Base-by-base conservation (phyloP, 2,888 invertebrate genomes). In the Ophioninae sp. region DNA sequence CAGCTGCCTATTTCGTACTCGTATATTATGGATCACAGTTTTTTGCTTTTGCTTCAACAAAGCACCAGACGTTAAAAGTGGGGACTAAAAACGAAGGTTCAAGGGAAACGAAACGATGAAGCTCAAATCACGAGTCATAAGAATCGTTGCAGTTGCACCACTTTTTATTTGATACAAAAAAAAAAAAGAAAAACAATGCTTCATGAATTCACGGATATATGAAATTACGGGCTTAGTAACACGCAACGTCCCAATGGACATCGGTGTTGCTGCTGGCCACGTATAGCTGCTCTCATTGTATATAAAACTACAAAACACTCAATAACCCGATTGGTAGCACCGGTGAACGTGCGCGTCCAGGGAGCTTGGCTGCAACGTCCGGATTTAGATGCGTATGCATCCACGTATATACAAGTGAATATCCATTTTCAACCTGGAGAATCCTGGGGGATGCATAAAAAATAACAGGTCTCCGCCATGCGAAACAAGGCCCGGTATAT, bases 391-490 rank as follows among this genome's bases (percentile, higher is more conserved):
- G 61, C 64, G 68, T 65, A 64, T 73, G 64, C 69, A 77, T 73
- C 56, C 41, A 30, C 20, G 20, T 41, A 37, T 62, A n/a, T 39
- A 69, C 61, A 62, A 23, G 7, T 70, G 20, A 10, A 59, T 37
- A 13, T 41, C 39, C 65, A 79, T 70, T 75, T 61, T 65, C 67
- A 57, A 72, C 50, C 70, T 41, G 65, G 21, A 13, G 56, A 13
- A 21, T 65, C 82, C 74, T 65, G 67, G 21, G 75, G 81, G 70
- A 81, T 84, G 83, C 81, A 84, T 84, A 81, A 84, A 84, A 81
- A 84, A 84, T 84, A 75, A 67, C 69, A 69, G 75, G 56, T 70
- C 81, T 78, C 70, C 75, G 75, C 56, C 70, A 61, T 69, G 73
- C 65, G 74, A 79, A 70, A 78, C 81, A 56, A 69, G 61, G 70